Evolutionary conservation across 30 jellyfish, hydroid and myxozoan genomes (phyloP), one percentile per base, ranked within the genome.

Genomic region (Aurelia sp.): DNA sequence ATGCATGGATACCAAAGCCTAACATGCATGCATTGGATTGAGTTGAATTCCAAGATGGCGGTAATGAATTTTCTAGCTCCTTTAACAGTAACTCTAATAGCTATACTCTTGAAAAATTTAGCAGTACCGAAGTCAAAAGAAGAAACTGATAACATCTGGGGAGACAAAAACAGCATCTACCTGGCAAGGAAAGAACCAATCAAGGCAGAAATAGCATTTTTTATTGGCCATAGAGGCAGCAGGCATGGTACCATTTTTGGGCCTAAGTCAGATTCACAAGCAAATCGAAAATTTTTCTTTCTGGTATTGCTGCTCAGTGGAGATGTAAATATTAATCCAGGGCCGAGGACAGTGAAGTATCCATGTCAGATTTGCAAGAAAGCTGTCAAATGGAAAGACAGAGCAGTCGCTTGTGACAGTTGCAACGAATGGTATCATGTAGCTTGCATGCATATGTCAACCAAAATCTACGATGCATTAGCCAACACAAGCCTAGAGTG

Each of bases 371-470:
- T 57, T 57, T 57, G 66, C 66, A 13, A 16, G 22, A 77, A 30
- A 19, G 88, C 88, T 13, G 88, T 77, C 47, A 61, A 77, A 31
- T 77, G 88, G 88, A 40, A 40, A 48, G 61, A 77, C 3, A 77
- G 88, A 60, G 88, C 76, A 2, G 62, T 77, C 22, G 65, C 88
- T 19, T 77, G 78, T 37, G 88, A 77, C 11, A 77, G 62, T 40
- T 77, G 88, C 61, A 5, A 27, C 10, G 40, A 20, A 23, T 77
- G 88, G 88, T 77, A 30, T 44, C 88, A 77, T 33, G 78, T 21
- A n/a, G 67, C 61, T 4, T 77, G 88, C 88, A 11, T 77, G n/a
- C n/a, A n/a, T n/a, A n/a, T n/a, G n/a, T n/a, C n/a, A n/a, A n/a
- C n/a, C n/a, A n/a, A n/a, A n/a, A n/a, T n/a, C n/a, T n/a, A n/a